These are phyloP conservation scores for Lapara coniferarum DNA, from an alignment of 2,888 invertebrate species.

Conservation along the genomic window DNA sequence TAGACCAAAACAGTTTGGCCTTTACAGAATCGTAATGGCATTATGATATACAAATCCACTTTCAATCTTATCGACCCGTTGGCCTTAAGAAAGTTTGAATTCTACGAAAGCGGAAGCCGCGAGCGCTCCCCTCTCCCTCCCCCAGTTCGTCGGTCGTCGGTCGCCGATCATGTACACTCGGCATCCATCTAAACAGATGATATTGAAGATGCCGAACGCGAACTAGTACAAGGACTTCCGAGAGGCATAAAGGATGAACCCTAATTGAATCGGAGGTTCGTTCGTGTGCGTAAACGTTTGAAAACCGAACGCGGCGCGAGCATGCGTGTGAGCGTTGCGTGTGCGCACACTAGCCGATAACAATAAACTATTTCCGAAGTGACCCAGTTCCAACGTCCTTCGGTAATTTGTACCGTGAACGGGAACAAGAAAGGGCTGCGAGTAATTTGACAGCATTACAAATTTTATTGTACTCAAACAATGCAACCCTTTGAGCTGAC, in stretches of 20 bases:
- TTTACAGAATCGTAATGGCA: slow-evolving; percentile 63
- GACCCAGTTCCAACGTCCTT: slow-evolving; percentile 83
- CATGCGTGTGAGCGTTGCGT: slow-evolving; percentile 74
- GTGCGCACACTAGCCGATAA: slow-evolving; percentile 81
- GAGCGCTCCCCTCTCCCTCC: slow-evolving; percentile 43
- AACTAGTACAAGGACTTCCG: slow-evolving; percentile 67
- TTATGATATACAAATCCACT: slow-evolving; percentile 68
- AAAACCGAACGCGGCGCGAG: slow-evolving; percentile 62
- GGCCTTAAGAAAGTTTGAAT: slow-evolving; percentile 74
- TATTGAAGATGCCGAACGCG: slow-evolving; percentile 66
- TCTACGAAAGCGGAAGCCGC: slow-evolving; percentile 74
- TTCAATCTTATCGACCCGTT: slow-evolving; percentile 74
- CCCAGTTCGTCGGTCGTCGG: slow-evolving; percentile 29
- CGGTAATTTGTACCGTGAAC: slow-evolving; percentile 80
- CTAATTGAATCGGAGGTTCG: slow-evolving; percentile 64
- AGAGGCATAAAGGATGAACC: slow-evolving; percentile 70
- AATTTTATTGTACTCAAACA: slow-evolving; percentile 64
- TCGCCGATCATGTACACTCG: slow-evolving; percentile 31
- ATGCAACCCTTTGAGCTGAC: slow-evolving; percentile 55
- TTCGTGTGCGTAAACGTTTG: slow-evolving; percentile 73
- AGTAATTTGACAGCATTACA: slow-evolving; percentile 68
- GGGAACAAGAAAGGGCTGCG: slow-evolving; percentile 82
- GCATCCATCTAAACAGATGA: slow-evolving; percentile 50
- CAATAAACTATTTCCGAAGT: slow-evolving; percentile 84
- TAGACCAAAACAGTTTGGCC: slow-evolving; percentile 70